These are phyloP conservation scores for Grantiella picta DNA, from an alignment of 2,113 vertebrate genomes.

Conservation along the genomic window DNA sequence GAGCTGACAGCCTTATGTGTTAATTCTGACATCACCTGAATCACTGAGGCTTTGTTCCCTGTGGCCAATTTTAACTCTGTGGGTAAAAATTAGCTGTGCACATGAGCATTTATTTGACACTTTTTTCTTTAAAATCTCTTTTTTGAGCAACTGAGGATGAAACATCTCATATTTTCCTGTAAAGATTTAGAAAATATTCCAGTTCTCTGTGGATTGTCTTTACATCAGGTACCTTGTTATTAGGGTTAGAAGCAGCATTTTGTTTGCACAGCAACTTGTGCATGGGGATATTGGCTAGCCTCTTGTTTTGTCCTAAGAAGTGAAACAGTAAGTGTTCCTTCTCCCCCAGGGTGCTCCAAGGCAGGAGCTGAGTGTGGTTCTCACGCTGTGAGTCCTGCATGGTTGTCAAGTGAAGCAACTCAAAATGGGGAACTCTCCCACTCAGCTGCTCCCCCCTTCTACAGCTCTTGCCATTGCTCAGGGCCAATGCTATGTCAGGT, in stretches of 20 bases:
- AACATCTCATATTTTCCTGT: background rate
- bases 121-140: background rate
- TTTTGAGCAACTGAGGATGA: background rate
- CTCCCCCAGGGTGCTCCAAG: background rate
- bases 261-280: background rate
- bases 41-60: background rate
- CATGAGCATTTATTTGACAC: background rate
- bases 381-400: background rate
- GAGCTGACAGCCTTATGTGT: background rate
- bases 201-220: background rate
- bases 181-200: background rate
- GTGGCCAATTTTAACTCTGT: background rate
- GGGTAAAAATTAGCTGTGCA: background rate
- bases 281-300: background rate
- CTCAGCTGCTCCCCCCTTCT: accelerated
- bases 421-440: background rate
- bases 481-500: too few relatives aligned
- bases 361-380: background rate
- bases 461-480: accelerated
- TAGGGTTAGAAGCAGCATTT: background rate
- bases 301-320: background rate
- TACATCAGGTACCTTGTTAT: background rate
- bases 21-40: background rate
- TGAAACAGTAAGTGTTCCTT: background rate
- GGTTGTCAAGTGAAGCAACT: background rate